Conservation (phyloP, 2,888 invertebrate genomes). For the Drosophila putrida region DNA sequence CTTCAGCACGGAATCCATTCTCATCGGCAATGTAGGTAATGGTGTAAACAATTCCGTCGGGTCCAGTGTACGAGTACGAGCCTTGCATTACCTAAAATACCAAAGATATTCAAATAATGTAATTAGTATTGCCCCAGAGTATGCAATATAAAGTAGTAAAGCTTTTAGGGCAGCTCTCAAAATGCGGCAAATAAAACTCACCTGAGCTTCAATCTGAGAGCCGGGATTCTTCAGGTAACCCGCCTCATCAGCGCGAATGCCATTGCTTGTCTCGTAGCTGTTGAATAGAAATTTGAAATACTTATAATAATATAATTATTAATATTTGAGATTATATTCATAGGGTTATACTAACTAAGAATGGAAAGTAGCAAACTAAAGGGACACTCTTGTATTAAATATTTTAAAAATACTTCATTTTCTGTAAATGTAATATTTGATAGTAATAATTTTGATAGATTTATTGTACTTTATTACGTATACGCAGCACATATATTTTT, state of each 20-base stretch:
- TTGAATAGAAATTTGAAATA: neutral
- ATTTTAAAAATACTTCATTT: too few relatives aligned
- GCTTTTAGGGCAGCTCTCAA: conserved; percentile 2
- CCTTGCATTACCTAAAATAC: conserved; percentile 86
- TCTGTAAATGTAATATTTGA: too few relatives aligned
- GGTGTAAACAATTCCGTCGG: conserved; percentile 87
- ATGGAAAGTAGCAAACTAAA: neutral
- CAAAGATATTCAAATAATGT: neutral
- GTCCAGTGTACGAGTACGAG: conserved; percentile 87
- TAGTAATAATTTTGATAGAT: too few relatives aligned
- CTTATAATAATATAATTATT: neutral
- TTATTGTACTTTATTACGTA: too few relatives aligned
- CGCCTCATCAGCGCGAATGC: conserved; percentile 88
- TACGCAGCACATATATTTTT: too few relatives aligned
- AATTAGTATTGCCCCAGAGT: conserved; percentile 18
- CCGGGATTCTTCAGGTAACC: conserved; percentile 88
- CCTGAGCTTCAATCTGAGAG: conserved; percentile 87
- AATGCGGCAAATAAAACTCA: conserved; percentile 54
- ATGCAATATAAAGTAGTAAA: neutral
- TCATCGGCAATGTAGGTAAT: conserved; percentile 86
- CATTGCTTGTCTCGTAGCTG: conserved; percentile 89
- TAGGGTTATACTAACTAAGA: too few relatives aligned
- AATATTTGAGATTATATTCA: neutral
- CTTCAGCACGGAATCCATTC: conserved; percentile 86
- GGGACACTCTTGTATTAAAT: too few relatives aligned